Evolutionary conservation across 1,140 invertebrate species (phyloP).

Genomic region (Atta texana): DNA sequence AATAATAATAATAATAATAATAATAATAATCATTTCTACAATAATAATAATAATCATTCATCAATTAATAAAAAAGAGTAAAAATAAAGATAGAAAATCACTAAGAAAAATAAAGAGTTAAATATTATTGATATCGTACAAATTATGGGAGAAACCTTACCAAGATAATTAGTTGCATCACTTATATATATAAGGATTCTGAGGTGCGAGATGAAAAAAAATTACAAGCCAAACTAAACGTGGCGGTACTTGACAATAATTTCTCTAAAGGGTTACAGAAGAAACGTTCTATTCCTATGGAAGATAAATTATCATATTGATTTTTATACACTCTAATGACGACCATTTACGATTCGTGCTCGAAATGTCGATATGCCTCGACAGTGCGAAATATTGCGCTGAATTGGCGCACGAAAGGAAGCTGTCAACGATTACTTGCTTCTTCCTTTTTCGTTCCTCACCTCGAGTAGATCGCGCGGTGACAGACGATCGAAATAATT

Average conservation of each 20-base stretch:
- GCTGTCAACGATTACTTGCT: constrained; percentile 47
- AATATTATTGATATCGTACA: neutral
- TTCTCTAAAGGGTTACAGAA: constrained; percentile 69
- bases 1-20: neutral
- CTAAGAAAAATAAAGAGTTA: neutral
- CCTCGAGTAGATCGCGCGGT: constrained; percentile 18
- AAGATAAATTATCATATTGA: constrained; percentile 68
- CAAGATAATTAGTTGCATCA: constrained; percentile 32
- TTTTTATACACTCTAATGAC: constrained; percentile 73
- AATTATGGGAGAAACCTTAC: constrained; percentile 24
- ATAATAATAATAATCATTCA: neutral
- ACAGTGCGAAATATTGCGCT: constrained; percentile 65
- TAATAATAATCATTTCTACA: neutral
- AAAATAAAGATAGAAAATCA: neutral
- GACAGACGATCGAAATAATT: constrained; percentile 59
- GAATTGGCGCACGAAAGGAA: constrained; percentile 59
- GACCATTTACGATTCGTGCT: constrained; percentile 66
- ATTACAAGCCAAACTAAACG: neutral
- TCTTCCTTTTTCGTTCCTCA: constrained; percentile 14
- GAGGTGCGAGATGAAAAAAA: constrained; percentile 10
- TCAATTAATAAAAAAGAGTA: constrained; percentile 6
- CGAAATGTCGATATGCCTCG: constrained; percentile 65
- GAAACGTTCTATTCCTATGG: constrained; percentile 38
- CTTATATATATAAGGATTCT: neutral
- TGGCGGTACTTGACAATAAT: constrained; percentile 66